Evolutionary conservation across 2,888 invertebrate genomes (phyloP).

Genomic region (Parnassius mnemosyne): DNA sequence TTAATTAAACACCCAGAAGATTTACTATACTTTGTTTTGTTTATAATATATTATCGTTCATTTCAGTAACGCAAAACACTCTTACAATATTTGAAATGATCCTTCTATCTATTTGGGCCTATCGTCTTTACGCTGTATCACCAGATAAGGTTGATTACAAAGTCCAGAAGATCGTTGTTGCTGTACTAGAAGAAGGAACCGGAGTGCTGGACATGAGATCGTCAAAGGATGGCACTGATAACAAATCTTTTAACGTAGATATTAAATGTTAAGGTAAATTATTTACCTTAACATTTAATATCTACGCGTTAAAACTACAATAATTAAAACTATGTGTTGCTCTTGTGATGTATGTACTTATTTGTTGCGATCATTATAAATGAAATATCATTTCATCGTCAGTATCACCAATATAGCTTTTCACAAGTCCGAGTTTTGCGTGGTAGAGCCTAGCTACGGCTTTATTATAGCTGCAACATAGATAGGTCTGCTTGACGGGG

Average conservation of each 20-base stretch:
- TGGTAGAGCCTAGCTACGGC: no score
- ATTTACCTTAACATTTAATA: no score
- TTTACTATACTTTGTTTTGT: no score
- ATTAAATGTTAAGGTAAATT: slow-evolving; percentile 13
- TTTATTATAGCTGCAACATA: no score
- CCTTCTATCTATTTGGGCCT: slow-evolving; percentile 82
- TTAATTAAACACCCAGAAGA: no score
- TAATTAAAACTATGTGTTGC: no score
- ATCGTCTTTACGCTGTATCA: slow-evolving; percentile 79
- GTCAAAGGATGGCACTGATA: slow-evolving; percentile 44
- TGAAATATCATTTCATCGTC: no score
- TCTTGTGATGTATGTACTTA: not conserved
- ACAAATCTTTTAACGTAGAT: slow-evolving; percentile 42
- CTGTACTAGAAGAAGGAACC: slow-evolving; percentile 56
- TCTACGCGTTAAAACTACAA: not conserved
- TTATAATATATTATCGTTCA: slow-evolving; percentile 21
- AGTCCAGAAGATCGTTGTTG: slow-evolving; percentile 53
- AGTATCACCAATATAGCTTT: no score
- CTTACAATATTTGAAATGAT: slow-evolving; percentile 86
- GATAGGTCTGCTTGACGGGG: no score
- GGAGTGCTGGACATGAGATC: slow-evolving; percentile 41
- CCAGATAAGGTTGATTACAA: slow-evolving; percentile 53
- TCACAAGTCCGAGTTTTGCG: no score
- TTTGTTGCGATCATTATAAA: not conserved
- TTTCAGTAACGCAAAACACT: slow-evolving; percentile 84